Conservation (phyloP, 2,113 vertebrate genomes). For the Speoplatyrhinus poulsoni region DNA sequence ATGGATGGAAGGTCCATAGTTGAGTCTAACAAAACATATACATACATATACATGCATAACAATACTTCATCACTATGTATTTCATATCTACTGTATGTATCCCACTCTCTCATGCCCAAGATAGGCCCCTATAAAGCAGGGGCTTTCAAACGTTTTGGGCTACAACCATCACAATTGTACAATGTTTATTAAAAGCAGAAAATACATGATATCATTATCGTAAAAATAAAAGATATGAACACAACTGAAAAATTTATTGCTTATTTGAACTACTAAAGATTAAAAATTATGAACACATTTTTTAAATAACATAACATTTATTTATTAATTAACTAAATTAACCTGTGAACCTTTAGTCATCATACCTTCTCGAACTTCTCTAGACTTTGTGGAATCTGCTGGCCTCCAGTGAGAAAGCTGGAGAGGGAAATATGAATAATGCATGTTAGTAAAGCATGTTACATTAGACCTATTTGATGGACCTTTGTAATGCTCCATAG, state of each 20-base stretch:
- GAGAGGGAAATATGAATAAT: constrained; percentile 17
- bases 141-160: no score
- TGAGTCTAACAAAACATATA: no score
- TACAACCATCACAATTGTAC: no score
- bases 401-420: constrained; percentile 77
- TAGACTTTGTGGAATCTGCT: constrained; percentile 70
- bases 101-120: no score
- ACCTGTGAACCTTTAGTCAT: not conserved
- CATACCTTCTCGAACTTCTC: constrained; percentile 70
- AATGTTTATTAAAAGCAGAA: no score
- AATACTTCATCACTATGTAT: no score
- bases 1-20: no score
- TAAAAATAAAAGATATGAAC: no score
- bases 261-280: not conserved
- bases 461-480: not conserved
- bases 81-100: no score
- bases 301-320: not conserved
- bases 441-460: not conserved
- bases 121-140: no score
- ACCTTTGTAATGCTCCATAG: not conserved
- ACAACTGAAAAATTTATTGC: not conserved
- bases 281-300: not conserved
- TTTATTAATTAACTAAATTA: not conserved
- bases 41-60: no score
- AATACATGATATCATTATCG: no score